Evolutionary conservation across 2,113 vertebrate genomes (phyloP).

Genomic region (human): DNA sequence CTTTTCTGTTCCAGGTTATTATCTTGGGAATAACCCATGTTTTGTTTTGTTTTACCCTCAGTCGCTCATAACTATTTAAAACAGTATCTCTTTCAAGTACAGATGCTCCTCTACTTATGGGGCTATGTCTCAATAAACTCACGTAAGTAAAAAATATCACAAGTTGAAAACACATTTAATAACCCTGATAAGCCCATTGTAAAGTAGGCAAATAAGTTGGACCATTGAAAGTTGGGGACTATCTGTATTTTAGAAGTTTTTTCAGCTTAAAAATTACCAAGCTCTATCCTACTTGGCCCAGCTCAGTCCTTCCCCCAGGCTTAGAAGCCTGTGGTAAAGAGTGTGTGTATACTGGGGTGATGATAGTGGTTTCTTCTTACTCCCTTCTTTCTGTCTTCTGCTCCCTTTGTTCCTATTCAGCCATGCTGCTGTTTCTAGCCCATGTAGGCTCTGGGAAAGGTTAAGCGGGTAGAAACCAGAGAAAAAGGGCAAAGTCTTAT

Average conservation of each 20-base stretch:
- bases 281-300: background rate
- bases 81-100: background rate
- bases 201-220: background rate
- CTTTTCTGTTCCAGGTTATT: background rate
- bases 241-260: background rate
- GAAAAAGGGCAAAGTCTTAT: background rate
- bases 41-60: background rate
- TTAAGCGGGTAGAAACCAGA: background rate
- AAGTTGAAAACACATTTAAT: background rate
- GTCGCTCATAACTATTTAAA: background rate
- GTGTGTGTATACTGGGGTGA: background rate
- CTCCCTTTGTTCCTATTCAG: background rate
- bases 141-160: background rate
- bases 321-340: background rate
- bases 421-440: too few species aligned
- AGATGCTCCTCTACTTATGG: background rate
- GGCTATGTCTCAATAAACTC: background rate
- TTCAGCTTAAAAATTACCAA: background rate
- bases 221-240: background rate
- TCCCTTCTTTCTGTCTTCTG: background rate
- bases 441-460: background rate
- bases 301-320: background rate
- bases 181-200: background rate
- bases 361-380: background rate
- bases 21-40: background rate